Evolutionary conservation across 2,888 invertebrate species (phyloP), one percentile per base, ranked within the genome.

Genomic region (Leptinotarsa peninsularis): DNA sequence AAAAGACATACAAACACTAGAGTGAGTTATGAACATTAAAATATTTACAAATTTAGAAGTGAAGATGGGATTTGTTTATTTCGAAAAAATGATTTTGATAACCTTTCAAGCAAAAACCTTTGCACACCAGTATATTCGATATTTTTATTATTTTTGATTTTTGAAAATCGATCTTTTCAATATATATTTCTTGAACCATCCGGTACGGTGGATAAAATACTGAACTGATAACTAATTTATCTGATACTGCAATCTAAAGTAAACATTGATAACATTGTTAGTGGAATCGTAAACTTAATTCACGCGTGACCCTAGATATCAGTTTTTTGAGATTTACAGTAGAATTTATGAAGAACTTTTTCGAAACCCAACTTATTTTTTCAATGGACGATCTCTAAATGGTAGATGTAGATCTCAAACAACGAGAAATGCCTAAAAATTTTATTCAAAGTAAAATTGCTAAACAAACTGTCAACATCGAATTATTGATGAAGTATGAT

Each of bases 381-480:
- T 58, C 27, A 58, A 23, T 23, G 21, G 23, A 58, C 58, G 2
- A 14, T 13, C 23, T 21, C 13, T 4, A 58, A 58, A 18, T 21
- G 21, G 14, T 21, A 58, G 21, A 14, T 58, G 23, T 58, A 58
- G 27, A 43, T 63, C 43, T 63, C 63, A 43, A 43, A 63, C 63
- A 63, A 63, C 63, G 63, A 63, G 17, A 63, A 4, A 63, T 43
- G 63, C 63, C 63, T 63, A 63, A 63, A 27, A 43, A 58, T 23
- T 13, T 23, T 21, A 14, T 33, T 17, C 33, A 63, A 33, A 63
- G 33, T 10, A 10, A 17, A 13, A 5, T 33, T 33, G 27, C 33
- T 10, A 33, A 58, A 70, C 23, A 13, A 50, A 56, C 33, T 33
- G 4, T 33, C 23, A 49, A 70, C 70, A 70, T 70, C 70, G 70